Evolutionary conservation across 2,888 invertebrate genomes (phyloP), one percentile per base, ranked within the genome.

Genomic region (Diplazon laetatorius): DNA sequence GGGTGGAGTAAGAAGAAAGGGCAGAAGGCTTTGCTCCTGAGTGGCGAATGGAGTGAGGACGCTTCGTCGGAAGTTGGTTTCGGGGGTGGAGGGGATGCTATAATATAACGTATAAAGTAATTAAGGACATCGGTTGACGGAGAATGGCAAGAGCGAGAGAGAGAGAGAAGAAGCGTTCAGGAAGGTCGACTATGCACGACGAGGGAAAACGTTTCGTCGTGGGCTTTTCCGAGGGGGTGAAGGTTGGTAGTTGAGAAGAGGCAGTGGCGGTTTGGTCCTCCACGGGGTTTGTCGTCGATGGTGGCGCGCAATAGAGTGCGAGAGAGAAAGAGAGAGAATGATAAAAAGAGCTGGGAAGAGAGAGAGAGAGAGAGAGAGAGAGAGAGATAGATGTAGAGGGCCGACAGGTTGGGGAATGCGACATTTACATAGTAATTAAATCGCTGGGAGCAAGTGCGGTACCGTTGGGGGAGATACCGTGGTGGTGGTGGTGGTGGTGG

Each of bases 401-500:
- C 86, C 85, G 86, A 87, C 88, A 88, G 89, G 87, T 87, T 89
- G 89, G 90, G 89, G 88, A 89, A 89, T 86, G 90, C 91, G 90
- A 91, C 91, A 91, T 91, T 90, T 91, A 91, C 90, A 90, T 90
- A 91, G 91, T 90, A 91, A 91, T 90, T 90, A 91, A 91, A 91
- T 90, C 90, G 91, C 89, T n/a, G 88, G 87, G 87, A 89, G 88
- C 89, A 88, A 89, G 89, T 88, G 89, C n/a, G n/a, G 87, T 87
- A 87, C 88, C 87, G 85, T 84, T 87, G 88, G 88, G 89, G 88
- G 88, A 90, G 89, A 89, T 89, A 89, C 89, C 84, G 86, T 74
- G 79, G 69, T 74, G 57, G 30, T 73, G 69, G 65, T 71, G 70
- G 74, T 78, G 78, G 88, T 87, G 89, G 87, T 79, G 68, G 62